These are phyloP conservation scores for Drosophila emarginata DNA, from an alignment of 2,888 invertebrate genomes.

Conservation along the genomic window DNA sequence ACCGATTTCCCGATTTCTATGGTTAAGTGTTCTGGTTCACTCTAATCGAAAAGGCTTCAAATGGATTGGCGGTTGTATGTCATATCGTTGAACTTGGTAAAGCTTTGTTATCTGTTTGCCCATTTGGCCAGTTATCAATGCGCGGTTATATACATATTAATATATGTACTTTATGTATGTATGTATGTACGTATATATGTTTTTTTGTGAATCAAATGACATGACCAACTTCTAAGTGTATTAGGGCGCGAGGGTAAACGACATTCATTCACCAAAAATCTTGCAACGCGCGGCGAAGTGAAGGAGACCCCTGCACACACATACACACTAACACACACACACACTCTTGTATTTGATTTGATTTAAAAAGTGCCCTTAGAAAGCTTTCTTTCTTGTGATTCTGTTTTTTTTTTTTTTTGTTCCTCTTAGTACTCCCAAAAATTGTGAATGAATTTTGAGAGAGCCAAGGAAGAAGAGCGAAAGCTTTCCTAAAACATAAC, in stretches of 20 bases:
- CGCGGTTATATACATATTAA: slow-evolving; percentile 38
- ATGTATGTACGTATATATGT: slow-evolving; percentile 15
- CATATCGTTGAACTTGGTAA: slow-evolving; percentile 63
- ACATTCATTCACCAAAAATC: slow-evolving; percentile 22
- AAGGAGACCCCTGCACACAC: slow-evolving; percentile 37
- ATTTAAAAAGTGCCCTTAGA: slow-evolving; percentile 43
- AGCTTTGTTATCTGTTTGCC: slow-evolving; percentile 58
- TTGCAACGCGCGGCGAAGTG: slow-evolving; percentile 5
- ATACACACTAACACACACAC: slow-evolving; percentile 50
- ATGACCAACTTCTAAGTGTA: slow-evolving; percentile 39
- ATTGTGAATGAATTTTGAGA: slow-evolving; percentile 66
- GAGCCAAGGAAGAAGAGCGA: slow-evolving; percentile 17
- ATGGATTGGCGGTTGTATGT: slow-evolving; percentile 16
- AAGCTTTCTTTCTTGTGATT: slow-evolving; percentile 36
- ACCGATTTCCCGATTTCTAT: not conserved
- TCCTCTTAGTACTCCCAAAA: slow-evolving; percentile 51
- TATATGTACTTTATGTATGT: slow-evolving; percentile 4
- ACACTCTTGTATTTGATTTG: slow-evolving; percentile 56
- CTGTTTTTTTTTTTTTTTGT: slow-evolving; percentile 34
- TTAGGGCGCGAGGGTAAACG: slow-evolving; percentile 47
- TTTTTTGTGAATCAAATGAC: slow-evolving; percentile 51
- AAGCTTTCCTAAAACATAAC: slow-evolving; percentile 51
- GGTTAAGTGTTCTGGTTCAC: slow-evolving; percentile 27
- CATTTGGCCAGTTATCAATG: slow-evolving; percentile 56
- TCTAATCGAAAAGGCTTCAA: slow-evolving; percentile 18